A percentile compares a stretch with the other conserved stretches of the same genome.
phyloP scores from a whole-genome alignment of 1,140 invertebrate genomes.

The Psilanteris sp. region DNA sequence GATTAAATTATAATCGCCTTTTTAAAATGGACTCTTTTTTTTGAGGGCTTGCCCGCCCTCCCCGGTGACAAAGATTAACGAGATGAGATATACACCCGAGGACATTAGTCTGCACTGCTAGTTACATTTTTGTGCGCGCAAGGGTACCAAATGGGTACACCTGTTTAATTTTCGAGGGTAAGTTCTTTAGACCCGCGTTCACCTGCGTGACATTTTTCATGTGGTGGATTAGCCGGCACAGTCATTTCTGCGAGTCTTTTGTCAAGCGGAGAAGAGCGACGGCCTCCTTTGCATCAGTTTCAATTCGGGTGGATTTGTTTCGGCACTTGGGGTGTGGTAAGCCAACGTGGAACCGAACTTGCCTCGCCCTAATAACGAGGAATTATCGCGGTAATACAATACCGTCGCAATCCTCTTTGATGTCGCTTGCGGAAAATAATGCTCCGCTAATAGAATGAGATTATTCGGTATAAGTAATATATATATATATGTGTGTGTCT shows the following conservation, averaged over 20 bases:
- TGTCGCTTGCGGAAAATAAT: constrained; percentile 78
- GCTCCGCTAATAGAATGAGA: no score
- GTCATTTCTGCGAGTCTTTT: constrained; percentile 65
- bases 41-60: constrained; percentile 41
- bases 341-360: constrained; percentile 76
- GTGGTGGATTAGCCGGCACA: constrained; percentile 70
- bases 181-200: constrained; percentile 62
- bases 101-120: constrained; percentile 32
- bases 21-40: constrained; percentile 51
- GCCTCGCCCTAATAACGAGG: constrained; percentile 78
- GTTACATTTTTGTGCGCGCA: constrained; percentile 42
- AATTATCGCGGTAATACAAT: constrained; percentile 79
- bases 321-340: constrained; percentile 79
- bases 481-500: no score
- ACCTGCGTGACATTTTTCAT: constrained; percentile 75
- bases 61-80: constrained; percentile 51
- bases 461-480: no score
- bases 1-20: constrained; percentile 50
- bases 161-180: constrained; percentile 56
- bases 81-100: constrained; percentile 29
- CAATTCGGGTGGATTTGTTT: constrained; percentile 79
- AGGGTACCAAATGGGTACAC: constrained; percentile 32
- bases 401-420: constrained; percentile 77
- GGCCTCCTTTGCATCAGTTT: constrained; percentile 76
- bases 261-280: constrained; percentile 60